These are phyloP conservation scores for Lordiphosa collinella DNA, from an alignment of 1,140 invertebrate genomes.

Conservation along the genomic window DNA sequence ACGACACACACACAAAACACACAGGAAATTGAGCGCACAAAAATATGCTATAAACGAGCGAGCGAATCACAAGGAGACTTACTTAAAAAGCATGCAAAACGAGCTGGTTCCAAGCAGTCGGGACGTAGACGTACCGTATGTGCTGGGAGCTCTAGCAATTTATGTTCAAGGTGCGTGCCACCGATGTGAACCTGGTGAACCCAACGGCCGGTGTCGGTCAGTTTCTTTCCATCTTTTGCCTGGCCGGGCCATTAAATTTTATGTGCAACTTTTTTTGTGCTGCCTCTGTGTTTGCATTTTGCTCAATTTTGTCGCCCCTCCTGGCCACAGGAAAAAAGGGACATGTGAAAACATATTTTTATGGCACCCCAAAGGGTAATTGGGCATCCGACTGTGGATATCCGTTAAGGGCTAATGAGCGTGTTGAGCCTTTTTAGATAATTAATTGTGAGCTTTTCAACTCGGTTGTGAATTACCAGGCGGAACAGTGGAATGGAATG, in stretches of 20 bases:
- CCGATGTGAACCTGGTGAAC: constrained; percentile 42
- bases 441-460: constrained; percentile 47
- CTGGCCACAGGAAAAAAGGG: background rate
- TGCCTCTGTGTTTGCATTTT: constrained; percentile 37
- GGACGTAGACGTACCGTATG: constrained; percentile 7
- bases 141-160: constrained; percentile 25
- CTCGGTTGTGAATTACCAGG: constrained; percentile 32
- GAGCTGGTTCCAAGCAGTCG: background rate
- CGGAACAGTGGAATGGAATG: background rate
- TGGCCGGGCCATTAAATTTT: constrained; percentile 46
- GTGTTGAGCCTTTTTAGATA: constrained; percentile 47
- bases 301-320: constrained; percentile 42
- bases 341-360: constrained; percentile 54
- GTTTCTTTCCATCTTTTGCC: constrained; percentile 24
- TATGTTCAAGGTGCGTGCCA: constrained; percentile 50
- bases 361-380: constrained; percentile 48
- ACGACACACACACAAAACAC: constrained; percentile 37
- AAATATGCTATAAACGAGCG: constrained; percentile 37
- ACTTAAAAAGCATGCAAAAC: constrained; percentile 30
- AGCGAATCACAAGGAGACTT: constrained; percentile 32
- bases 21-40: constrained; percentile 54
- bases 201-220: constrained; percentile 4
- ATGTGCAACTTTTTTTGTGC: constrained; percentile 25
- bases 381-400: constrained; percentile 29
- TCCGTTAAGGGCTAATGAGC: constrained; percentile 38